Evolutionary conservation across 2,113 vertebrate genomes (phyloP).

Genomic region (Narcine bancroftii): DNA sequence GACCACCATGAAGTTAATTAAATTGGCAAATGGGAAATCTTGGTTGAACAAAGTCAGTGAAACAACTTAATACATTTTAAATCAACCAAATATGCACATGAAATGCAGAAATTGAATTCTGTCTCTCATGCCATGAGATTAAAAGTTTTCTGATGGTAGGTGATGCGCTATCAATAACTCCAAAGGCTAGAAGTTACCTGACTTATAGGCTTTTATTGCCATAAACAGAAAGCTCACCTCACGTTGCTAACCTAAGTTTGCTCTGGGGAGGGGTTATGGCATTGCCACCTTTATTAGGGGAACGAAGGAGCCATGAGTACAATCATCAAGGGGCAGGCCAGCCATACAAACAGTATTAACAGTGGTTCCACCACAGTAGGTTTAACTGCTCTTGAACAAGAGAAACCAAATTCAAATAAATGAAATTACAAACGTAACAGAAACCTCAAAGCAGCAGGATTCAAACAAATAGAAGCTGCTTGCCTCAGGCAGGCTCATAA

Average conservation of each 20-base stretch:
- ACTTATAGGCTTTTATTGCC: too few relatives aligned
- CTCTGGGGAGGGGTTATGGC: too few relatives aligned
- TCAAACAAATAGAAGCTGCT: neutral
- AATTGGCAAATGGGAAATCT: neutral
- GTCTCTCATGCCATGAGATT: neutral
- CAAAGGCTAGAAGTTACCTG: too few relatives aligned
- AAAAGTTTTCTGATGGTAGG: neutral
- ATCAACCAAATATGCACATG: neutral
- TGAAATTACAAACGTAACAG: neutral
- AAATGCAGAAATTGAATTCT: neutral
- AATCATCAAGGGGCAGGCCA: too few relatives aligned
- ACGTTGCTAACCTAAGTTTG: too few relatives aligned
- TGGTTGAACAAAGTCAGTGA: neutral
- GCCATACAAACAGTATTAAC: too few relatives aligned
- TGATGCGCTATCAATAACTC: too few relatives aligned
- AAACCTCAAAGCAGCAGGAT: slow-evolving; percentile 7
- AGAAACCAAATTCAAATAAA: neutral
- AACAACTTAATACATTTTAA: neutral
- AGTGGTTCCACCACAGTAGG: too few relatives aligned
- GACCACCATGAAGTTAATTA: neutral
- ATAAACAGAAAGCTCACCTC: too few relatives aligned
- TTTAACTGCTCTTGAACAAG: neutral
- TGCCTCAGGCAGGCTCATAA: neutral
- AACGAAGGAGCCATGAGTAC: too few relatives aligned
- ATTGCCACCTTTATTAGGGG: too few relatives aligned